These are phyloP conservation scores for Tachina grossa DNA, from an alignment of 2,888 invertebrate genomes.

Conservation along the genomic window DNA sequence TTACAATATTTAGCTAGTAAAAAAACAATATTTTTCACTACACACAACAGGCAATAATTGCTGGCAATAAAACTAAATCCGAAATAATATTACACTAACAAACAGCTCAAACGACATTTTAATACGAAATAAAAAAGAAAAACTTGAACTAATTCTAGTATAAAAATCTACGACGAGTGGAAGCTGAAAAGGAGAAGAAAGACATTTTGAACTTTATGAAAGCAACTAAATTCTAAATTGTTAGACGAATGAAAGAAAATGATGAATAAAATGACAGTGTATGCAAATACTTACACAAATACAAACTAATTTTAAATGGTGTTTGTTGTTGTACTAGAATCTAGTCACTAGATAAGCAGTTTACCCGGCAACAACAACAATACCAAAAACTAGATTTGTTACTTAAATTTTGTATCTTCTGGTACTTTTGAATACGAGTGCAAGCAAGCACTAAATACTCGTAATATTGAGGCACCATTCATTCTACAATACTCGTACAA, in stretches of 20 bases:
- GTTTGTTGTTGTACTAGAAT: slow-evolving; percentile 46
- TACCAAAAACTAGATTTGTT: slow-evolving; percentile 6
- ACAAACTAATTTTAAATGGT: slow-evolving; percentile 59
- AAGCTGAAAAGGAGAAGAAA: slow-evolving; percentile 41
- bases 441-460: slow-evolving; percentile 7
- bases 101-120: slow-evolving; percentile 9
- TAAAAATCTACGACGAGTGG: slow-evolving; percentile 15
- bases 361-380: slow-evolving; percentile 38
- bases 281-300: slow-evolving; percentile 20
- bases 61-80: slow-evolving; percentile 62
- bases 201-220: slow-evolving; percentile 59
- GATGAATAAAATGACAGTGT: slow-evolving; percentile 19
- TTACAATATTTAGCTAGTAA: slow-evolving; percentile 2
- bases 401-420: slow-evolving; percentile 7
- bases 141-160: slow-evolving; percentile 1
- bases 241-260: slow-evolving; percentile 48
- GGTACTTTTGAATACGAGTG: slow-evolving; percentile 32
- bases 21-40: slow-evolving; percentile 1
- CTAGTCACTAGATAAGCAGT: slow-evolving; percentile 42
- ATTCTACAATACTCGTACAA: background rate
- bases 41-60: slow-evolving; percentile 50
- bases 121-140: background rate
- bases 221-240: slow-evolving; percentile 37
- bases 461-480: slow-evolving; percentile 9
- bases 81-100: slow-evolving; percentile 48